phyloP scores from a whole-genome alignment of 2,888 invertebrate species.

The Agrenia bidenticulata region DNA sequence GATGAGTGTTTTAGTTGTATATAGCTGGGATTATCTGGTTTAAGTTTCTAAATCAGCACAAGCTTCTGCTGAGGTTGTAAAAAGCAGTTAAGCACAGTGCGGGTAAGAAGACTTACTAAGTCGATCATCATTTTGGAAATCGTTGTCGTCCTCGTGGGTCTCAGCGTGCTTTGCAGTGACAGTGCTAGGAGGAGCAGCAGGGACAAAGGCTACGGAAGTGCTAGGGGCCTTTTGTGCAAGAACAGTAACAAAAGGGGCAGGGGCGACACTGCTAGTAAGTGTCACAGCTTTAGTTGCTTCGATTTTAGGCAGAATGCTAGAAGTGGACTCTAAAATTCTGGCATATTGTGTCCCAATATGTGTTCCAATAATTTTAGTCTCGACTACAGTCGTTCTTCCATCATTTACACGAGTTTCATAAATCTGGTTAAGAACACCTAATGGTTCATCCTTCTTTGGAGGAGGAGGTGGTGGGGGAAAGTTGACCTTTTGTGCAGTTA shows the following conservation, averaged over 20 bases:
- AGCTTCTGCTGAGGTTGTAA: neutral
- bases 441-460: constrained; percentile 58
- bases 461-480: constrained; percentile 33
- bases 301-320: constrained; percentile 59
- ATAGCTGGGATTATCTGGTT: too few species aligned
- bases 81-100: neutral
- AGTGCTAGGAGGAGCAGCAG: neutral
- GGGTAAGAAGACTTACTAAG: constrained; percentile 8
- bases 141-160: neutral
- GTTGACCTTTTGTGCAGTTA: constrained; percentile 40
- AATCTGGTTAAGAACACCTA: constrained; percentile 78
- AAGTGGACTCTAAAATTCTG: constrained; percentile 79
- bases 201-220: neutral
- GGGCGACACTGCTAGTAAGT: constrained; percentile 6
- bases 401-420: constrained; percentile 81
- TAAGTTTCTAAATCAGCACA: too few species aligned
- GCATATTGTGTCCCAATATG: constrained; percentile 86
- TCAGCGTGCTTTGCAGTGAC: neutral
- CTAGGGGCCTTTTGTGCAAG: constrained; percentile 2
- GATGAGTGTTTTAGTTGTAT: too few species aligned
- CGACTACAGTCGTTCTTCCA: constrained; percentile 79
- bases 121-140: constrained; percentile 7
- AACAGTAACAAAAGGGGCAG: constrained; percentile 3
- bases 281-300: neutral
- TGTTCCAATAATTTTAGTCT: constrained; percentile 86